These are phyloP conservation scores for Mareca penelope DNA, from an alignment of 2,797 vertebrate species.

Conservation along the genomic window DNA sequence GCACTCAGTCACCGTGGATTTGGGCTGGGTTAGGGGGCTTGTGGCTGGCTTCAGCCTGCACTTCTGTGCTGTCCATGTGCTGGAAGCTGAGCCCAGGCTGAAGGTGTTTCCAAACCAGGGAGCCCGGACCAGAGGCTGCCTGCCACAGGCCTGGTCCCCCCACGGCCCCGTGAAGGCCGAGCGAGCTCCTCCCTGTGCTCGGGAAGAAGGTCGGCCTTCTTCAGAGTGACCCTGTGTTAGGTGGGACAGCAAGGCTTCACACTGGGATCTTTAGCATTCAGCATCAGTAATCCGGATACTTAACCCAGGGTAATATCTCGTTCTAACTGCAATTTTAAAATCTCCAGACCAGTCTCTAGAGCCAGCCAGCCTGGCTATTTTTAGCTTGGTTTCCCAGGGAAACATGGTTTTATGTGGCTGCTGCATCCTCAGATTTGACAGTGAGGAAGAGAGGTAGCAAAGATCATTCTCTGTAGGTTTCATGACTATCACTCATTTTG, in stretches of 20 bases:
- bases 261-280: not conserved
- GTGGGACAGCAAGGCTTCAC: no score
- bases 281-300: rapidly evolving
- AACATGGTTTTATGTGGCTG: conserved; percentile 9
- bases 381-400: conserved; percentile 62
- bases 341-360: not conserved
- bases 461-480: not conserved
- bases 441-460: not conserved
- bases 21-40: not conserved
- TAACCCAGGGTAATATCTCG: not conserved
- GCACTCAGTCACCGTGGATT: rapidly evolving
- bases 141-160: not conserved
- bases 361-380: conserved; percentile 8
- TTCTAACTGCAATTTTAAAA: not conserved
- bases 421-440: conserved; percentile 20
- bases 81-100: not conserved
- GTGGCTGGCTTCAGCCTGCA: rapidly evolving
- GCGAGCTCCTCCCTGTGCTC: rapidly evolving
- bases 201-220: not conserved
- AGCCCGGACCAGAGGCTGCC: not conserved
- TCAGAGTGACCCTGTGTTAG: rapidly evolving
- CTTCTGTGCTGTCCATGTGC: rapidly evolving
- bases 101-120: not conserved
- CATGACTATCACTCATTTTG: not conserved
- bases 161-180: no score